phyloP scores from a whole-genome alignment of 2,113 vertebrate genomes.

The Ptilonorhynchus violaceus region DNA sequence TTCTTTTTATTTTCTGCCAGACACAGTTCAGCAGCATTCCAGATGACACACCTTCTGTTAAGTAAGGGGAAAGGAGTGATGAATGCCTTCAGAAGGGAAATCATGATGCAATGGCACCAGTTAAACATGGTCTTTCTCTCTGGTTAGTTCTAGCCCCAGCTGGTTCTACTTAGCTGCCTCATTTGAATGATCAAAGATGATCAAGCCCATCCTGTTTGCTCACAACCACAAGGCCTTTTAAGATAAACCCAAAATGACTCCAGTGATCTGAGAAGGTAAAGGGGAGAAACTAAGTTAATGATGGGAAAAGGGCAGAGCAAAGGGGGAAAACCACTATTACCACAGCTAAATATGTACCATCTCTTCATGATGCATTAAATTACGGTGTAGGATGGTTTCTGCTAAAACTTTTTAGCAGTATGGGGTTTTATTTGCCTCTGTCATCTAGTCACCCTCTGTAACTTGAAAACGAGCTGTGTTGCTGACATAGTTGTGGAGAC shows the following conservation, averaged over 20 bases:
- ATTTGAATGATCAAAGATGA: not conserved
- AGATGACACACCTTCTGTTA: not conserved
- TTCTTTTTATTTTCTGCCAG: not conserved
- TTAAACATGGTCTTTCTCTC: not conserved
- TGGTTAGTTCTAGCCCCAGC: not conserved
- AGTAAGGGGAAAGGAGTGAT: not conserved
- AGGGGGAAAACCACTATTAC: not conserved
- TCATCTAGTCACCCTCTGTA: not conserved
- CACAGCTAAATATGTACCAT: not conserved
- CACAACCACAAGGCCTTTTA: not conserved
- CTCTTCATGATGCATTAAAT: not conserved
- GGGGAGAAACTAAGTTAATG: not conserved
- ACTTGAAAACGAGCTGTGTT: not conserved
- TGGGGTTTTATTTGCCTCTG: not conserved
- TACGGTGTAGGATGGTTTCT: not conserved
- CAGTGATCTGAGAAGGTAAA: not conserved
- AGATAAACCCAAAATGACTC: not conserved
- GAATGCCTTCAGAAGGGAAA: not conserved
- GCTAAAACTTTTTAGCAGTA: not conserved
- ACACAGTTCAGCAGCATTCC: not conserved
- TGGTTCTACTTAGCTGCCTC: not conserved
- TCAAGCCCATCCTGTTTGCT: not conserved
- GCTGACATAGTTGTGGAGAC: not conserved
- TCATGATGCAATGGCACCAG: fast-evolving
- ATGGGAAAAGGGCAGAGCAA: not conserved